Evolutionary conservation across 2,888 invertebrate species (phyloP).

Genomic region (Mesoligia furuncula): DNA sequence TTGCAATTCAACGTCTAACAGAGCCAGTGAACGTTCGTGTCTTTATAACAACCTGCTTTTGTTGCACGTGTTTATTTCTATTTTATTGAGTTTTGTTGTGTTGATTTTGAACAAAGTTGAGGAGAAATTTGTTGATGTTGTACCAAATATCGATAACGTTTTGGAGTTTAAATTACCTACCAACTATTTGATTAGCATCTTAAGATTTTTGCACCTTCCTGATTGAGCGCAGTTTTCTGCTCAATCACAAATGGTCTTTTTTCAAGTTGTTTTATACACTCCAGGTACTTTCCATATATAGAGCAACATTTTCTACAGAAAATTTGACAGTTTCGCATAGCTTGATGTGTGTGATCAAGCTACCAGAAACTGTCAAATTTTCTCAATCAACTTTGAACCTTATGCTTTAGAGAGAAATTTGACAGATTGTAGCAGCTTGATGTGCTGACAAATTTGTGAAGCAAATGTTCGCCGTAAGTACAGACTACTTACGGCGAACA

Average conservation of each 20-base stretch:
- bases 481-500: too few relatives aligned
- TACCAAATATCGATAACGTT: not conserved
- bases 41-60: conserved; percentile 33
- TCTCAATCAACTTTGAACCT: too few relatives aligned
- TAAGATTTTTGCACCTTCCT: not conserved
- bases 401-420: too few relatives aligned
- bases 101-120: not conserved
- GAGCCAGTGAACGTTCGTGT: conserved; percentile 42
- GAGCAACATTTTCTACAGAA: not conserved
- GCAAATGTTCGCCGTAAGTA: too few relatives aligned
- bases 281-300: not conserved
- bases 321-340: too few relatives aligned
- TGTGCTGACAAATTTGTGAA: too few relatives aligned
- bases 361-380: too few relatives aligned
- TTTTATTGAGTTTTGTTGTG: conserved; percentile 16
- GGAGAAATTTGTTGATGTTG: not conserved
- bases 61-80: conserved; percentile 23
- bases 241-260: not conserved
- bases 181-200: not conserved
- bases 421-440: too few relatives aligned
- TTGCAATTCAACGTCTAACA: conserved; percentile 47
- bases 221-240: not conserved
- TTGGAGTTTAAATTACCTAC: not conserved
- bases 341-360: too few relatives aligned
- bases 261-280: not conserved